Conservation (phyloP, 2,113 vertebrate species). For the Sapajus apella region DNA sequence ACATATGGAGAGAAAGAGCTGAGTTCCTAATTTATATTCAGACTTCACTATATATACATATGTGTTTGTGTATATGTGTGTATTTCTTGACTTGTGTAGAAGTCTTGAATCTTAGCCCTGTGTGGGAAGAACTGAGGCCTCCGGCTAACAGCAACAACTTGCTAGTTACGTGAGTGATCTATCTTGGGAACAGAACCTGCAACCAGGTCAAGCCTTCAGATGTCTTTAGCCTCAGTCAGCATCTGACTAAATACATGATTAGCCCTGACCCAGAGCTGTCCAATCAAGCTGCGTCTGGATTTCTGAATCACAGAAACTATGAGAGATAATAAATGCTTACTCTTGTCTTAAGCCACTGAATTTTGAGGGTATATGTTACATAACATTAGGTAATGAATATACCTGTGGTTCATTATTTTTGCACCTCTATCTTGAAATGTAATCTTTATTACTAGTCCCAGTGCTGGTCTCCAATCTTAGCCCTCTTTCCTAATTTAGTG, state of each 20-base stretch:
- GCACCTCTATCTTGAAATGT: neutral
- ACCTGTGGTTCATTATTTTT: conserved; percentile 5
- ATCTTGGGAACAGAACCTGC: neutral
- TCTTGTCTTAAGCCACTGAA: neutral
- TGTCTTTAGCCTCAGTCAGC: neutral
- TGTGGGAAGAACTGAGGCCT: neutral
- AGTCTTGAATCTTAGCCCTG: too few relatives aligned
- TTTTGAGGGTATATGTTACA: neutral
- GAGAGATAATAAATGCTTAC: neutral
- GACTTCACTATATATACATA: too few relatives aligned
- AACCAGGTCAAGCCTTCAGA: neutral
- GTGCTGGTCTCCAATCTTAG: neutral
- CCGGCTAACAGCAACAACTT: neutral
- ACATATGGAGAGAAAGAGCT: too few relatives aligned
- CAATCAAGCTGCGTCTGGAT: neutral
- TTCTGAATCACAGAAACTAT: neutral
- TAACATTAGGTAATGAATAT: neutral
- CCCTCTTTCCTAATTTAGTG: conserved; percentile 13
- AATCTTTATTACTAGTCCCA: neutral
- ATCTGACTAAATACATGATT: neutral
- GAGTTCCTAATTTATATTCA: too few relatives aligned
- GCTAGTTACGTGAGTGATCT: neutral
- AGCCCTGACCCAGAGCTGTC: neutral
- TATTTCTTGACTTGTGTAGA: too few relatives aligned
- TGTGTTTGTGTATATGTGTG: too few relatives aligned